Evolutionary conservation across 2,113 vertebrate species (phyloP).

Genomic region (Cebus imitator): DNA sequence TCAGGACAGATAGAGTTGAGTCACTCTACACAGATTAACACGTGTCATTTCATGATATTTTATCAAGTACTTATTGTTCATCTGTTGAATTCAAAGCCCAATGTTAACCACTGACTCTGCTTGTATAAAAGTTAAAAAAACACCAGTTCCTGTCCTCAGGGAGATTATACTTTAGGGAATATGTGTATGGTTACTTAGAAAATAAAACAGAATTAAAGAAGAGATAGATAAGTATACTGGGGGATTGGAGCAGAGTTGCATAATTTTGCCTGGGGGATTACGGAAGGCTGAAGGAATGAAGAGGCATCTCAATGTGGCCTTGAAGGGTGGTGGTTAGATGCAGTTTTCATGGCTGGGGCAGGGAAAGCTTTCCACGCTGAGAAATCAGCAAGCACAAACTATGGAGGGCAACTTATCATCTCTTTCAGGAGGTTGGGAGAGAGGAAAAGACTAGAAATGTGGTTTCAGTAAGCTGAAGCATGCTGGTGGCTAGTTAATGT

Average conservation of each 20-base stretch:
- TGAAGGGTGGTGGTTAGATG: not conserved
- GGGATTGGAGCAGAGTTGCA: not conserved
- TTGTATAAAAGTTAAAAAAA: slow-evolving; percentile 9
- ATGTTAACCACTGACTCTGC: not conserved
- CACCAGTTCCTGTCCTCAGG: not conserved
- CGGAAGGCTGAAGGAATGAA: not conserved
- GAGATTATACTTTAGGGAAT: slow-evolving; percentile 27
- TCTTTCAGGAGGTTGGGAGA: not conserved
- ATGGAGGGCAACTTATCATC: not conserved
- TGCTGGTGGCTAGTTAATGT: not conserved
- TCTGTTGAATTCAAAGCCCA: slow-evolving; percentile 49
- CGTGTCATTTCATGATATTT: slow-evolving; percentile 13
- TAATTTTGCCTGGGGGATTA: not conserved
- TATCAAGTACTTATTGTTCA: not conserved
- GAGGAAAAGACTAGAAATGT: not conserved
- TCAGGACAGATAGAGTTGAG: slow-evolving; percentile 5
- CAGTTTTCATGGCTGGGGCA: not conserved
- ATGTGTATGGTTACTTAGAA: not conserved
- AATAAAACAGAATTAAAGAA: slow-evolving; percentile 23
- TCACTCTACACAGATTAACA: not conserved
- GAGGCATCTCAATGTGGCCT: not conserved
- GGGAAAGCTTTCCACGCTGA: not conserved
- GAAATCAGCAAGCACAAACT: slow-evolving; percentile 1
- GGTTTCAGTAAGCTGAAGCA: not conserved
- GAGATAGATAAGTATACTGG: not conserved